Evolutionary conservation across 1,140 invertebrate genomes (phyloP).

Genomic region (Lutraria rhynchaena): DNA sequence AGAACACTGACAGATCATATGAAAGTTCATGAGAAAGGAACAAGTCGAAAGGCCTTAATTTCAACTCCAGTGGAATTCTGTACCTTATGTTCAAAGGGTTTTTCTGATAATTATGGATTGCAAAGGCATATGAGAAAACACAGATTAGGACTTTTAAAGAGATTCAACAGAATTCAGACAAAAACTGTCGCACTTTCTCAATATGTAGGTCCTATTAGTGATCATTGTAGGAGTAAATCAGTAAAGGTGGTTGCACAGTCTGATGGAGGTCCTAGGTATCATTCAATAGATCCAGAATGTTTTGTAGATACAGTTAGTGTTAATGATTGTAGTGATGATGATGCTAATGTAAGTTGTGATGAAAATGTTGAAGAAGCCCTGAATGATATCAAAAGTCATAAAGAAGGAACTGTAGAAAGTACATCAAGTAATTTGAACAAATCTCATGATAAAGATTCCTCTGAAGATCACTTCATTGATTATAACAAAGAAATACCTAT

Average conservation of each 20-base stretch:
- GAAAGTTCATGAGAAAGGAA: slow-evolving; percentile 27
- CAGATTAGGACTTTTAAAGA: slow-evolving; percentile 22
- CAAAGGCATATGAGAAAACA: slow-evolving; percentile 40
- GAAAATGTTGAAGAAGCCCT: background rate
- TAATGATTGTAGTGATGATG: background rate
- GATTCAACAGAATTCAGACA: slow-evolving; percentile 21
- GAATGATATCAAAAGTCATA: background rate
- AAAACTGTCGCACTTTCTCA: background rate
- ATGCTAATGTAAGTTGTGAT: background rate
- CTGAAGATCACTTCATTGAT: too few species aligned
- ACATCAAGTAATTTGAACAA: too few species aligned
- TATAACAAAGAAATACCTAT: too few species aligned
- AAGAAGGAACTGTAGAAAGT: background rate
- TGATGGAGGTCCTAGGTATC: background rate
- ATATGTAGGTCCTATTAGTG: background rate
- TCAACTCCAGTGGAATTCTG: slow-evolving; percentile 34
- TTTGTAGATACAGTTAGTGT: too few species aligned
- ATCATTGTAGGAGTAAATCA: background rate
- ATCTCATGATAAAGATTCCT: too few species aligned
- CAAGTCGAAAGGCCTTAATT: slow-evolving; percentile 8
- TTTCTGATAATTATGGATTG: slow-evolving; percentile 27
- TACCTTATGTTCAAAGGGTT: slow-evolving; percentile 32
- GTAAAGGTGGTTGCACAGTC: too few species aligned
- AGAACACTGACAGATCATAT: slow-evolving; percentile 12
- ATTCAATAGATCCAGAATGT: slow-evolving; percentile 6